A percentile compares a stretch with the other conserved stretches of the same genome.
These are phyloP conservation scores for Melanostigma gelatinosum DNA, from an alignment of 2,113 vertebrate species.

Conservation along the genomic window DNA sequence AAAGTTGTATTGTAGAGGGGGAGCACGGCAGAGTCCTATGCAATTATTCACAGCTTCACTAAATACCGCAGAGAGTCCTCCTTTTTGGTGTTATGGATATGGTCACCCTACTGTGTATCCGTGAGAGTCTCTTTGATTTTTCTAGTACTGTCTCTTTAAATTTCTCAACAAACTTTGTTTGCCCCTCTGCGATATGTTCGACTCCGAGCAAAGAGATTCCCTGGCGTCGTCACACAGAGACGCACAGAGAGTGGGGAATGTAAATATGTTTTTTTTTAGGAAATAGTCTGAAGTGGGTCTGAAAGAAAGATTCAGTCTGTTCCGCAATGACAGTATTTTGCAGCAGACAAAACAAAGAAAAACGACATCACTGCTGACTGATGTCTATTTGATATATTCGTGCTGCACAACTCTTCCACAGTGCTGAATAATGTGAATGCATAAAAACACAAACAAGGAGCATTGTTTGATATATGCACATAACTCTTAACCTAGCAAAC, in stretches of 20 bases:
- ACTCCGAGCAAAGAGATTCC: constrained; percentile 1
- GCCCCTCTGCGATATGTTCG: neutral
- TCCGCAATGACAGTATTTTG: neutral
- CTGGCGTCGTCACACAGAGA: neutral
- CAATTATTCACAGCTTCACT: no score
- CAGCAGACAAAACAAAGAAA: neutral
- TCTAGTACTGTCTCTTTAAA: neutral
- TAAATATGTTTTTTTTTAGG: neutral
- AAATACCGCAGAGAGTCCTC: no score
- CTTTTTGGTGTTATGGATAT: no score
- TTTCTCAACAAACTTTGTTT: constrained; percentile 8
- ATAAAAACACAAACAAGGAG: neutral
- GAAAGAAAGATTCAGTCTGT: neutral
- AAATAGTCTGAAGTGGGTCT: neutral
- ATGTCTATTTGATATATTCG: neutral
- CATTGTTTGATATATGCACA: constrained; percentile 18
- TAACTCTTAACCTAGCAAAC: constrained; percentile 10
- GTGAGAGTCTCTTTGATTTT: neutral
- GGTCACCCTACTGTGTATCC: neutral
- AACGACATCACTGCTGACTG: neutral
- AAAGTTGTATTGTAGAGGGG: no score
- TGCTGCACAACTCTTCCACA: neutral
- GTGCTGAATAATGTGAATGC: neutral
- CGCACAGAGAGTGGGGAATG: neutral
- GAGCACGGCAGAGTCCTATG: no score